Evolutionary conservation across 2,888 invertebrate species (phyloP).

Genomic region (Bembecia ichneumoniformis): DNA sequence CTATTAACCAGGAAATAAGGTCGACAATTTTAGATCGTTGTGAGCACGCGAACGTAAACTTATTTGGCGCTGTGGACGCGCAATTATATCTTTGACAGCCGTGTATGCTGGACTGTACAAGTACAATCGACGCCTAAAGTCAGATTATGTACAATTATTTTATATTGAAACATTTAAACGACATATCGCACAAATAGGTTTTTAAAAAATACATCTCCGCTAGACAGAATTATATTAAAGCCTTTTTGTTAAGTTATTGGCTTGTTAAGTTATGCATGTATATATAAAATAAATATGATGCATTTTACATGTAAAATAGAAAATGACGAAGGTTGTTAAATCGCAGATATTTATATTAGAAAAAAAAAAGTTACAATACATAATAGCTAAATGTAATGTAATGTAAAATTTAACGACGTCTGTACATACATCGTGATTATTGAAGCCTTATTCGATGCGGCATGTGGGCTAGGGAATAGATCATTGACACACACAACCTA

Average conservation of each 20-base stretch:
- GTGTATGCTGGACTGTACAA: slow-evolving; percentile 33
- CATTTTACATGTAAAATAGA: too few species aligned
- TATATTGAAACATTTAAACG: too few species aligned
- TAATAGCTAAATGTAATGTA: too few species aligned
- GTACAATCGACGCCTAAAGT: slow-evolving; percentile 47
- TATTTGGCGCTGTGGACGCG: slow-evolving; percentile 47
- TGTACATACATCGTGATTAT: slow-evolving; percentile 57
- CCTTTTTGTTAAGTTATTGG: too few species aligned
- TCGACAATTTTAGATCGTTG: slow-evolving; percentile 16
- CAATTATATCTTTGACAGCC: slow-evolving; percentile 68
- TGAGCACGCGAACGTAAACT: slow-evolving; percentile 24
- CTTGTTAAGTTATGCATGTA: too few species aligned
- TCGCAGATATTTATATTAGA: too few species aligned
- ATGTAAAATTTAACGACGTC: slow-evolving; percentile 18
- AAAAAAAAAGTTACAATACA: too few species aligned
- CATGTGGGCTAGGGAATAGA: slow-evolving; percentile 69
- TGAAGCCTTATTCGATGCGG: slow-evolving; percentile 64
- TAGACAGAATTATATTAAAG: too few species aligned
- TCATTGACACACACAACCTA: slow-evolving; percentile 72
- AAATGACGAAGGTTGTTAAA: too few species aligned
- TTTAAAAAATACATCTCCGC: too few species aligned
- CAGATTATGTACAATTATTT: slow-evolving; percentile 4
- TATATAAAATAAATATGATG: too few species aligned
- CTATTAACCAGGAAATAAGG: slow-evolving; percentile 14
- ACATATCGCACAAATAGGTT: too few species aligned